Base-by-base conservation (phyloP, 2,797 vertebrate species). In the Choloepus didactylus region DNA sequence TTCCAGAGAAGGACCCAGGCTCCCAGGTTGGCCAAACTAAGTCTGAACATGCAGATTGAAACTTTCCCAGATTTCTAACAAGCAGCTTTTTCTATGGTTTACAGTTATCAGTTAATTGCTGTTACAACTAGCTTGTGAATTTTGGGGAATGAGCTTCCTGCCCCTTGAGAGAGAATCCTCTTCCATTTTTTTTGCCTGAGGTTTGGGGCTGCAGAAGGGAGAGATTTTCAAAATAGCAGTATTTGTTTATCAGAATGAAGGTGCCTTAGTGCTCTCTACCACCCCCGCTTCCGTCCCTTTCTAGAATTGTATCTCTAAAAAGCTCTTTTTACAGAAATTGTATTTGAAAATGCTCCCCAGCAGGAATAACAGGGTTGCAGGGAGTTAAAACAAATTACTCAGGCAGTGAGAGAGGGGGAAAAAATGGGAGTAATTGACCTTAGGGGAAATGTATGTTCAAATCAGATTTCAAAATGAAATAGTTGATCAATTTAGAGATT, bases 401-500 rank as follows among this genome's bases (percentile, higher is more conserved):
- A 14, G 72, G 79, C 35, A 35, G 64, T 0, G 23, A 89, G 87
- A 67, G 72, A 51, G 59, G 25, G 25, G 16, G 4, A 44, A 62
- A 35, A 31, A 72, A 27, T 4, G 67, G 16, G 31, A 62, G 46
- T 3, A 16, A 14, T 44, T 25, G 41, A 46, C 83, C 91, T 23
- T 38, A 0, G 38, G 64, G 82, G 19, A 4, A 25, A 54, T 5
- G 35, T 11, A 5, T 15, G 35, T 62, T 86, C 79, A 59, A 60
- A 38, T 1, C 23, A 79, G 66, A 77, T 56, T 49, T 94, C 83
- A 11, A 41, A 85, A 27, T 66, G 69, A 90, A 80, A 14, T 23
- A 1, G 27, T 41, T 92, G 88, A 94, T 31, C 59, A 92, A 76
- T 29, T 70, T 29, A 6, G 56, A 94, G 95, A 49, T 38, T 31